These are phyloP conservation scores for Argya squamiceps DNA, from an alignment of 2,797 vertebrate species.

Conservation along the genomic window DNA sequence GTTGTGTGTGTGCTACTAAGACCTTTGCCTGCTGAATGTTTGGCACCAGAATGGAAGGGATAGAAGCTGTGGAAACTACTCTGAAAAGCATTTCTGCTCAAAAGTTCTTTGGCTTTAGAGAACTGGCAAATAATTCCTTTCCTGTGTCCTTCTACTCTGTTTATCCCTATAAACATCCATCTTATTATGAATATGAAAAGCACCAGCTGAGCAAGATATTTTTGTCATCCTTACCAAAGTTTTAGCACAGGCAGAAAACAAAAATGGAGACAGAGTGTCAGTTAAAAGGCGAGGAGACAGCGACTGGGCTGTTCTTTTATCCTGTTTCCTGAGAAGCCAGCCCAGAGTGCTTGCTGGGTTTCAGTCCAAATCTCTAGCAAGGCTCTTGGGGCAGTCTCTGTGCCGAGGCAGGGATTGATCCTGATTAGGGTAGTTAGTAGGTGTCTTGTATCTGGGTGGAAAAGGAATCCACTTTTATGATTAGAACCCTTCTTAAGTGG, in stretches of 20 bases:
- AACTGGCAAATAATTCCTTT: not conserved
- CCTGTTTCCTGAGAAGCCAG: not conserved
- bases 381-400: not conserved
- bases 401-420: not conserved
- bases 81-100: not conserved
- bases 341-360: not conserved
- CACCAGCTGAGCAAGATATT: not conserved
- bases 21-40: not conserved
- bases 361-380: not conserved
- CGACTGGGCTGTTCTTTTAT: not conserved
- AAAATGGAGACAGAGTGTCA: not conserved
- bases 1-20: not conserved
- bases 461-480: not conserved
- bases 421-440: not conserved
- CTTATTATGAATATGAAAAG: not conserved
- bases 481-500: not conserved
- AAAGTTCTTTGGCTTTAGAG: not conserved
- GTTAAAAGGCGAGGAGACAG: not conserved
- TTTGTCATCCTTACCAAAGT: not conserved
- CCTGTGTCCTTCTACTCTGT: not conserved
- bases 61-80: not conserved
- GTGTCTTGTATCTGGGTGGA: not conserved
- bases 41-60: not conserved
- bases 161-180: not conserved
- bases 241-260: not conserved